Evolutionary conservation across 2,797 vertebrate species (phyloP).

Genomic region (Molothrus ater): DNA sequence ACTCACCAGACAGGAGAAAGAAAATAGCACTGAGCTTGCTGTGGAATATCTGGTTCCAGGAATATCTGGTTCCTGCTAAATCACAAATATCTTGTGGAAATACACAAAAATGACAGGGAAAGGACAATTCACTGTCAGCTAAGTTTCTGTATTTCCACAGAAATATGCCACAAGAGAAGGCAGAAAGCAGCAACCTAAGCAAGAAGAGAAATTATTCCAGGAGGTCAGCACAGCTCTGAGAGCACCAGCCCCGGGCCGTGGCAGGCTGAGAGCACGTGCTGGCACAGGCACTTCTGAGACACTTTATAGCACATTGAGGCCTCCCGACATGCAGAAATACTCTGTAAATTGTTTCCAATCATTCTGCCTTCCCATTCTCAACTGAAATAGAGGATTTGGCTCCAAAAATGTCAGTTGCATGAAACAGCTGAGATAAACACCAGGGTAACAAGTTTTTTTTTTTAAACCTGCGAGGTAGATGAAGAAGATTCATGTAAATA

Average conservation of each 20-base stretch:
- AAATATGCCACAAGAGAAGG: neutral
- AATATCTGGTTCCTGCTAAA: neutral
- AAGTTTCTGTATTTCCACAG: neutral
- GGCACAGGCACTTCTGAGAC: neutral
- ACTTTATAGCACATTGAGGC: neutral
- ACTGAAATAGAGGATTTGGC: conserved; percentile 4
- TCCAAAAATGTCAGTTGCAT: conserved; percentile 7
- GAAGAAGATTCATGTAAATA: conserved; percentile 10
- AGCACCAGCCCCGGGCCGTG: neutral
- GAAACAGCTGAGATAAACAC: neutral
- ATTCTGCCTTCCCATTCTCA: neutral
- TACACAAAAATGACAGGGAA: neutral
- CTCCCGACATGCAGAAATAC: conserved; percentile 26
- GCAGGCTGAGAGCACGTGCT: neutral
- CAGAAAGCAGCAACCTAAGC: neutral
- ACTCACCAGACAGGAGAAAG: neutral
- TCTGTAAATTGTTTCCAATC: conserved; percentile 2
- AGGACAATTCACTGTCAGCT: neutral
- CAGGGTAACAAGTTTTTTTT: neutral
- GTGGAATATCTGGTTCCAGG: neutral
- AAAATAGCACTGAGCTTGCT: neutral
- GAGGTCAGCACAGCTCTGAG: neutral
- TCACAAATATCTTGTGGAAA: neutral
- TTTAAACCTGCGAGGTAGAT: neutral
- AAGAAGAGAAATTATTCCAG: neutral